These are phyloP conservation scores for Cheilosia vulpina DNA, from an alignment of 2,888 invertebrate species.

Conservation along the genomic window DNA sequence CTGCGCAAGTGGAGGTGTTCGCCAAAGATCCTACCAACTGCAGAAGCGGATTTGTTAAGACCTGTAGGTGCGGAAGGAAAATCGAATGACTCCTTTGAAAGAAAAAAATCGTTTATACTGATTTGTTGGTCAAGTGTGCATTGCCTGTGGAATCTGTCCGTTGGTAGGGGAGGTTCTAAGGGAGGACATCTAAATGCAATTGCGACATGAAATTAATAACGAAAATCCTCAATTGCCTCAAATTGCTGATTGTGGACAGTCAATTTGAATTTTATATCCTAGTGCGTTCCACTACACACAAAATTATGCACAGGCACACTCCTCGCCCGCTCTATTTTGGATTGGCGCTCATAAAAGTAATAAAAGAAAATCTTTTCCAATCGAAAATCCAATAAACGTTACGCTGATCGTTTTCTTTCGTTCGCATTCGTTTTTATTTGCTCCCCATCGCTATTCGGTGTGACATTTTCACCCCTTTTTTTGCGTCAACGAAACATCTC, in stretches of 20 bases:
- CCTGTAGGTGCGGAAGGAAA: too few relatives aligned
- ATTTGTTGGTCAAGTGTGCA: too few relatives aligned
- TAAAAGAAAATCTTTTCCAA: conserved; percentile 73
- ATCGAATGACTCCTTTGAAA: too few relatives aligned
- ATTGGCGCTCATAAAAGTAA: conserved; percentile 64
- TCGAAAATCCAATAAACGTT: conserved; percentile 75
- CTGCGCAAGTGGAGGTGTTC: too few relatives aligned
- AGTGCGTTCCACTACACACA: not conserved
- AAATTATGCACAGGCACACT: conserved; percentile 11
- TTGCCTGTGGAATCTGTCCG: too few relatives aligned
- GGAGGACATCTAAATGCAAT: not conserved
- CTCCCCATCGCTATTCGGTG: conserved; percentile 44
- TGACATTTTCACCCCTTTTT: conserved; percentile 64
- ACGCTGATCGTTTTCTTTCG: conserved; percentile 66
- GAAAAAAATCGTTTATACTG: too few relatives aligned
- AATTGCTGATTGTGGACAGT: conserved; percentile 23
- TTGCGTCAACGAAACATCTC: conserved; percentile 55
- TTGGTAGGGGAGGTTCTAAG: too few relatives aligned
- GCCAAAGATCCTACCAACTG: too few relatives aligned
- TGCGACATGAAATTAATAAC: conserved; percentile 8
- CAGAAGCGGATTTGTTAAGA: too few relatives aligned
- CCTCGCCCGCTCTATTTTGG: not conserved
- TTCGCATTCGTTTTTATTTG: conserved; percentile 62
- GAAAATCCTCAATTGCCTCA: conserved; percentile 32
- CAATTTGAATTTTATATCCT: conserved; percentile 26